Evolutionary conservation across 2,113 vertebrate genomes (phyloP), one percentile per base, ranked within the genome.

Genomic region (Motacilla alba): DNA sequence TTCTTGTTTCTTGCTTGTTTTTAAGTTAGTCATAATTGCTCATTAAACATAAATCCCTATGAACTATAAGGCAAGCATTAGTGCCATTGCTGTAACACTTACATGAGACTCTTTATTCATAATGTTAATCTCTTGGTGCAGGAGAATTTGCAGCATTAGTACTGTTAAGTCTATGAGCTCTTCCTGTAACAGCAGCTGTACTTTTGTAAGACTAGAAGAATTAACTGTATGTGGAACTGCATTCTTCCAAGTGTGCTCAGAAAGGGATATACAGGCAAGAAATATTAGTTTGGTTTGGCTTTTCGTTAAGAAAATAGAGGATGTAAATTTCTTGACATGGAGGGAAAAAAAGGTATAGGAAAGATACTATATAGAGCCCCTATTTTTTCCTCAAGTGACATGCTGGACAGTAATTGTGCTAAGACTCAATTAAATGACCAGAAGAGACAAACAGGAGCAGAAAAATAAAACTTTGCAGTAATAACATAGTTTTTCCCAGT

Each of bases 171-270:
- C 79, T 49, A 5, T 88, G 96, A 93, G 60, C 87, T 91, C 56
- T 85, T 93, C 70, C 91, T 81, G 43, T 86, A 85, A 63, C 56
- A 90, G 84, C 84, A 90, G 92, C 77, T 95, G 77, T 77, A 39
- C 62, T 72, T 28, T 68, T 56, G 19, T 79, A 63, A 58, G 80
- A 53, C 63, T 78, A 26, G 47, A 78, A 82, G 75, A 92, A 88
- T 92, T 90, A 88, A 84, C 66, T 75, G 9, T 82, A 13, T 83
- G 53, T 69, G n/a, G 66, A 89, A 46, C 53, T 66, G 28, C 10
- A 8, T 64, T 69, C 49, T 83, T 89, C 87, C 37, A 59, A 13
- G 33, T 15, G 33, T 76, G 50, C 37, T 91, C 19, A 73, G 63
- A 94, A 35, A 87, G 43, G 21, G 59, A 58, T 66, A 62, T 82